phyloP scores from a whole-genome alignment of 2,888 invertebrate species.

The Limnephilus lunatus region DNA sequence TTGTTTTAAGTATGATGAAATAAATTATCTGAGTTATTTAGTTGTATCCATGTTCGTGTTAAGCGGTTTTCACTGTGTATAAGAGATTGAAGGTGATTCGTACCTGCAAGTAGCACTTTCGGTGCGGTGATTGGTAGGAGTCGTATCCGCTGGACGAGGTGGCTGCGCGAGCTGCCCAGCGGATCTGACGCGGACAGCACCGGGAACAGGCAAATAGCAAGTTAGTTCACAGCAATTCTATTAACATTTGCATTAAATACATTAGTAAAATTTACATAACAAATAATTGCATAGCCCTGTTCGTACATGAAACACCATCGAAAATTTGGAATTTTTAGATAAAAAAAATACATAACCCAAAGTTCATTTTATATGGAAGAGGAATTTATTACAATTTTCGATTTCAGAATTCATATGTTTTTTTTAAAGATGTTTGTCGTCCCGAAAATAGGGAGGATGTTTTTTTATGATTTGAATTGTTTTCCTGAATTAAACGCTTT shows the following conservation, averaged over 20 bases:
- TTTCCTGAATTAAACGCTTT: too few relatives aligned
- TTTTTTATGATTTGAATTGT: too few relatives aligned
- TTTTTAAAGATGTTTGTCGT: too few relatives aligned
- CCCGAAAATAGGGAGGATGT: too few relatives aligned
- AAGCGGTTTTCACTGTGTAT: neutral
- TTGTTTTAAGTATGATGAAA: too few relatives aligned
- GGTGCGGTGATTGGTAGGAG: conserved; percentile 75
- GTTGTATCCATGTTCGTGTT: neutral
- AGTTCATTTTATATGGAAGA: too few relatives aligned
- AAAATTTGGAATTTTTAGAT: too few relatives aligned
- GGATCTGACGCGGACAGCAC: conserved; percentile 65
- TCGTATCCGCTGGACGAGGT: conserved; percentile 76
- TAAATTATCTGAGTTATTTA: neutral
- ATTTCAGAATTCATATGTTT: too few relatives aligned
- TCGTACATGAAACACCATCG: neutral
- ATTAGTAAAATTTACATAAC: neutral
- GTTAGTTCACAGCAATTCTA: conserved; percentile 48
- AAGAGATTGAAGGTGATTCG: neutral
- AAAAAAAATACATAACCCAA: too few relatives aligned
- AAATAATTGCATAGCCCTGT: neutral
- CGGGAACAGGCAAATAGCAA: conserved; percentile 64
- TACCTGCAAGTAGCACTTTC: conserved; percentile 75
- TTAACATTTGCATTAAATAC: neutral
- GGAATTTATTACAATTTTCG: too few relatives aligned
- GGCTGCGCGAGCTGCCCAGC: conserved; percentile 64